Percentiles rank a stretch among this genome's conserved stretches.
Conservation (phyloP, 2,888 invertebrate species). For the Sminthurinus aureus region DNA sequence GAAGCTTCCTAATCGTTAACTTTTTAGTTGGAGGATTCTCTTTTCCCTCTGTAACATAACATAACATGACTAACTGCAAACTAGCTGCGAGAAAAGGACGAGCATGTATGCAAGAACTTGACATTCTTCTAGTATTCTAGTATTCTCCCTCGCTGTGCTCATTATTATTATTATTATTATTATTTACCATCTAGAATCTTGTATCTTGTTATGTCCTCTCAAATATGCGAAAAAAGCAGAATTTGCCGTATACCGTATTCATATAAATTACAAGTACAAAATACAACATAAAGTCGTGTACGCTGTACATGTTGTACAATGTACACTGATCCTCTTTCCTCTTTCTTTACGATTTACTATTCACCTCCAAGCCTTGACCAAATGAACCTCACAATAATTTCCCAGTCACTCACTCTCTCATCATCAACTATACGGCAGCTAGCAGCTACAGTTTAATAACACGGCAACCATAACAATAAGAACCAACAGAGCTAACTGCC, state of each 20-base stretch:
- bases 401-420: not conserved
- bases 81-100: not conserved
- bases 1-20: not conserved
- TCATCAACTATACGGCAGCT: not conserved
- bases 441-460: no score
- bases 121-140: not conserved
- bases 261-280: not conserved
- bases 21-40: not conserved
- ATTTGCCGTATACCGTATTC: no score
- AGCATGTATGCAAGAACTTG: not conserved
- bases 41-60: not conserved
- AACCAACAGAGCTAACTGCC: not conserved
- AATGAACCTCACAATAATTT: constrained; percentile 14
- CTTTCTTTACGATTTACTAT: not conserved
- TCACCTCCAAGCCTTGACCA: constrained; percentile 29
- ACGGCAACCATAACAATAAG: no score
- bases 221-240: no score
- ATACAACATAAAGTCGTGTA: not conserved
- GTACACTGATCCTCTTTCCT: not conserved
- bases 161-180: no score
- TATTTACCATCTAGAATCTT: no score
- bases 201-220: no score
- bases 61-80: not conserved
- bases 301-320: not conserved
- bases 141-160: no score